Base-by-base conservation (phyloP, 2,888 invertebrate species). In the Drosophila borealis region DNA sequence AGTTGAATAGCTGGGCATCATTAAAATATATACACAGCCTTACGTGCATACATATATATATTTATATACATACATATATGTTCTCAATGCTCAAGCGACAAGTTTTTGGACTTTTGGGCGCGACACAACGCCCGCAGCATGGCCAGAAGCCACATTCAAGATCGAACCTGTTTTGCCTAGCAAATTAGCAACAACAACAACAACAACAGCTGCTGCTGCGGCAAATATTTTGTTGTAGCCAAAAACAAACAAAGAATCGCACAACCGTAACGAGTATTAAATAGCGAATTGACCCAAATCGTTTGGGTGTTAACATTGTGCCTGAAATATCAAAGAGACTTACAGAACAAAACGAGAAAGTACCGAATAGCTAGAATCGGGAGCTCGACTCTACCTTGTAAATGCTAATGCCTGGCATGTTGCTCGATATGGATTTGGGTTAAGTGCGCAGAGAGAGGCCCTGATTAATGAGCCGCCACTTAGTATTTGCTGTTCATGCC, bases 121-220 rank as follows among this genome's bases (percentile, higher is more conserved):
- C 79, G 81, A 71, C 79, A 74, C 70, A 72, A 59, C 45, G 54
- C 37, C 33, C 29, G 10, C 42, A 42, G 13, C 14, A 21, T 55
- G 49, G 71, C 50, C 72, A 66, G 60, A 42, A 46, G 51, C 48
- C 44, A 29, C 48, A 41, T 41, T 41, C 44, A 49, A 81, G 88
- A 88, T 83, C 84, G 88, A 83, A 83, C 83, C 83, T 83, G 83
- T 83, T 83, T 83, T 88, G 83, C 85, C 67, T 83, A 87, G 70
- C 89, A 87, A 83, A 88, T 83, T 73, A 75, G 56, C 66, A 75
- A 50, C 60, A 74, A 44, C 37, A 59, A 49, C 55, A 53, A 33
- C 50, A 44, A 50, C 44, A 37, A 13, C 39, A 44, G 41, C 45
- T 13, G 61, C 46, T 50, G 78, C 57, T 48, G 53, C 39, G 42